Evolutionary conservation across 2,113 vertebrate species (phyloP).

Genomic region (Parotia lawesii): DNA sequence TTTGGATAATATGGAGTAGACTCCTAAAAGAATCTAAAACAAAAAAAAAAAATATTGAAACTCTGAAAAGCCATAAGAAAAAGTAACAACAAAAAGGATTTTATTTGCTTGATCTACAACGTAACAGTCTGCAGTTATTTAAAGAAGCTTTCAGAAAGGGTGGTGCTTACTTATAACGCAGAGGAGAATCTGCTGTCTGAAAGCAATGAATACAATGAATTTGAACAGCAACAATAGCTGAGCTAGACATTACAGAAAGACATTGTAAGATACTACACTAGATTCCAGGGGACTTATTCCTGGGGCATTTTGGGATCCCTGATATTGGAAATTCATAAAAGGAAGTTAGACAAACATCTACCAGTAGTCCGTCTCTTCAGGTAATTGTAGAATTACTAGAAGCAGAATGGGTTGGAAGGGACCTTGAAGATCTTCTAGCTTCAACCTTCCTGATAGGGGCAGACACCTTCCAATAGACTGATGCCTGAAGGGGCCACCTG

Average conservation of each 20-base stretch:
- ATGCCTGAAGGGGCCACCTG: no score
- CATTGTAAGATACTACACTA: not conserved
- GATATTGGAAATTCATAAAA: not conserved
- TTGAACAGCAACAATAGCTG: not conserved
- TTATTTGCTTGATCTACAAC: not conserved
- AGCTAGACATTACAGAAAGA: not conserved
- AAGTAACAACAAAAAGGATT: not conserved
- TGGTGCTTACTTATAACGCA: not conserved
- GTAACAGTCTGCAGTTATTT: not conserved
- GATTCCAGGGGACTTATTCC: not conserved
- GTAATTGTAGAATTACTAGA: not conserved
- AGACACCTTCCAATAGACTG: not conserved
- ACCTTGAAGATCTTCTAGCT: not conserved
- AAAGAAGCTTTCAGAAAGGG: not conserved
- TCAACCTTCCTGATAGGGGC: no score
- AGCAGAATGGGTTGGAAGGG: not conserved
- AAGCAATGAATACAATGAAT: not conserved
- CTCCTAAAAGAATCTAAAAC: not conserved
- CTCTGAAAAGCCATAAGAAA: not conserved
- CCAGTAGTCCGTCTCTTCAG: not conserved
- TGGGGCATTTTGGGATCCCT: not conserved
- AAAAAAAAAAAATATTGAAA: not conserved
- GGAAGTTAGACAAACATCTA: not conserved
- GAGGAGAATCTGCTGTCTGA: not conserved
- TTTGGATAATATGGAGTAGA: not conserved